Percentiles rank a stretch among this genome's conserved stretches.
Conservation (phyloP, 2,113 vertebrate species). For the Chionodraco myersi region DNA sequence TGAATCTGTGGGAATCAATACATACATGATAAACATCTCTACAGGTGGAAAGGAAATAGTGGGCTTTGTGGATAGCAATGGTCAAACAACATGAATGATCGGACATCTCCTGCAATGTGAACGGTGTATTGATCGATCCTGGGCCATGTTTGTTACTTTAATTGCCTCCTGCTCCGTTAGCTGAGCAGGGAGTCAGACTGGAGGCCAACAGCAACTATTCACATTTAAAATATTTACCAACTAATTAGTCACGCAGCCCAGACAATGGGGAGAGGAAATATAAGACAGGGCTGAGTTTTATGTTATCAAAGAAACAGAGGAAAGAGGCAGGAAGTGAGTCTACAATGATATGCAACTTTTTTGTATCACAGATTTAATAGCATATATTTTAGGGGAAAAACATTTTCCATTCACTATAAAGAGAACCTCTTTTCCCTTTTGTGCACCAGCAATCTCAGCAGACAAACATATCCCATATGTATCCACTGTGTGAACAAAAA, state of each 20-base stretch:
- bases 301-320: not conserved
- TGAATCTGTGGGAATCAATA: slow-evolving; percentile 46
- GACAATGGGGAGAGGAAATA: not conserved
- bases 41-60: not conserved
- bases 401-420: not conserved
- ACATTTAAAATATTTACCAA: slow-evolving; percentile 11
- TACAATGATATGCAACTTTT: not conserved
- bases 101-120: slow-evolving; percentile 1
- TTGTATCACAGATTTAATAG: no score
- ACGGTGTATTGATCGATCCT: slow-evolving; percentile 3
- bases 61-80: not conserved
- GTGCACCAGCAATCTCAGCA: no score
- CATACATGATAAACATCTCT: slow-evolving; percentile 32
- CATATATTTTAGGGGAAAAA: not conserved
- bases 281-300: not conserved
- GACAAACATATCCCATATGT: not conserved
- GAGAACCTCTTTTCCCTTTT: not conserved
- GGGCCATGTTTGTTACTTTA: not conserved
- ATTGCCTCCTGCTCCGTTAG: not conserved
- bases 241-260: slow-evolving; percentile 1
- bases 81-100: not conserved
- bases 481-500: not conserved
- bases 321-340: not conserved
- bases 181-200: not conserved
- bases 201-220: not conserved